phyloP scores from a whole-genome alignment of 2,113 vertebrate species.

The Rynchops niger region DNA sequence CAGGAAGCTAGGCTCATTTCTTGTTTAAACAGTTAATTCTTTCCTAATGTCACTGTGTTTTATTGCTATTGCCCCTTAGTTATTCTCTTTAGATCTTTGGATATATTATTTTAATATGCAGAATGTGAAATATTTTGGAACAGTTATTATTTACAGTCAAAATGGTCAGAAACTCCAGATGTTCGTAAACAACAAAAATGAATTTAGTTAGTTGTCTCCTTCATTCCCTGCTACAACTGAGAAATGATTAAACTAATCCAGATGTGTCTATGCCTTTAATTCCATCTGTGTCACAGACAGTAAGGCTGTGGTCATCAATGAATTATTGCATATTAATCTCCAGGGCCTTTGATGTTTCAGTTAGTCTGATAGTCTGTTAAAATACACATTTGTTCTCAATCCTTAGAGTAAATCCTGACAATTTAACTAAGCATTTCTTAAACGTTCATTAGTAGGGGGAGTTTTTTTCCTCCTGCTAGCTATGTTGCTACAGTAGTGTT shows the following conservation, averaged over 20 bases:
- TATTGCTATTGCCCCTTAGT: not conserved
- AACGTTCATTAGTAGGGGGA: not conserved
- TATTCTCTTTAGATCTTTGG: not conserved
- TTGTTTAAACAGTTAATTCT: not conserved
- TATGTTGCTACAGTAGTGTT: not conserved
- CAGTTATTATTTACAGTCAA: constrained; percentile 31
- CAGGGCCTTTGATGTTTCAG: not conserved
- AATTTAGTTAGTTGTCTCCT: not conserved
- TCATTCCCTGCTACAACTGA: constrained; percentile 5
- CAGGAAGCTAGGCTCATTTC: not conserved
- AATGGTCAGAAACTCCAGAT: constrained; percentile 23
- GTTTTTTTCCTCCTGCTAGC: not conserved
- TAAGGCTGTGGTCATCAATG: not conserved
- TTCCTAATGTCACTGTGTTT: not conserved
- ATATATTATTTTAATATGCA: constrained; percentile 6
- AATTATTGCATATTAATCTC: constrained; percentile 30
- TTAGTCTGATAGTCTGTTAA: not conserved
- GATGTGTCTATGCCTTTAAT: constrained; percentile 37
- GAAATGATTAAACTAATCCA: constrained; percentile 55
- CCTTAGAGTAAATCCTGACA: not conserved
- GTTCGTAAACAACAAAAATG: constrained; percentile 40
- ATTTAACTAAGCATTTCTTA: not conserved
- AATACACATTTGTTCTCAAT: constrained; percentile 1
- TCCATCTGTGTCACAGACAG: constrained; percentile 25
- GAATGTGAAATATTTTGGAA: constrained; percentile 54